Conservation (phyloP, 2,113 vertebrate genomes). For the Fulmarus glacialis region DNA sequence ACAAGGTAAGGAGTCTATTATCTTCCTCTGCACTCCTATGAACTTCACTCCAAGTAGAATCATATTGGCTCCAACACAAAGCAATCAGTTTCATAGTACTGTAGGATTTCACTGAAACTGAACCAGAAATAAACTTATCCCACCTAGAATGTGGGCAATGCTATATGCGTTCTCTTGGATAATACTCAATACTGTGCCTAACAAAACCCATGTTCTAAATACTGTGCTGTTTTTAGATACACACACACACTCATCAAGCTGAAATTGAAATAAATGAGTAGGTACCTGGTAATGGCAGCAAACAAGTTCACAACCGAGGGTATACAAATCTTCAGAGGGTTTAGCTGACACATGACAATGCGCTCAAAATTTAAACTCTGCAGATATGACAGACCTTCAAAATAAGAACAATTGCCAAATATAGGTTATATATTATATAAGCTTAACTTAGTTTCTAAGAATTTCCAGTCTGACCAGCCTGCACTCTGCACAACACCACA, state of each 20-base stretch:
- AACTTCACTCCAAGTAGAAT: neutral
- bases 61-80: neutral
- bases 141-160: neutral
- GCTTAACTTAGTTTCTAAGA: neutral
- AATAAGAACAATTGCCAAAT: neutral
- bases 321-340: constrained; percentile 94
- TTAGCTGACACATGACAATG: constrained; percentile 94
- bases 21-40: neutral
- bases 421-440: neutral
- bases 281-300: constrained; percentile 91
- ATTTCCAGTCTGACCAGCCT: neutral
- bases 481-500: neutral
- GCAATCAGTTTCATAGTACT: neutral
- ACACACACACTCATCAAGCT: neutral
- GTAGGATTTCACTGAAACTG: neutral
- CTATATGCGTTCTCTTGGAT: neutral
- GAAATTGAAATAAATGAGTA: neutral
- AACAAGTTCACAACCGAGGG: constrained; percentile 91
- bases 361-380: constrained; percentile 94
- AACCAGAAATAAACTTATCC: neutral
- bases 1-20: neutral
- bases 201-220: neutral
- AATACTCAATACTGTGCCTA: neutral
- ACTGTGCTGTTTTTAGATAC: neutral
- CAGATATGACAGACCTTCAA: constrained; percentile 88